Conservation (phyloP, 2,888 invertebrate species). For the Smittia aterrima region DNA sequence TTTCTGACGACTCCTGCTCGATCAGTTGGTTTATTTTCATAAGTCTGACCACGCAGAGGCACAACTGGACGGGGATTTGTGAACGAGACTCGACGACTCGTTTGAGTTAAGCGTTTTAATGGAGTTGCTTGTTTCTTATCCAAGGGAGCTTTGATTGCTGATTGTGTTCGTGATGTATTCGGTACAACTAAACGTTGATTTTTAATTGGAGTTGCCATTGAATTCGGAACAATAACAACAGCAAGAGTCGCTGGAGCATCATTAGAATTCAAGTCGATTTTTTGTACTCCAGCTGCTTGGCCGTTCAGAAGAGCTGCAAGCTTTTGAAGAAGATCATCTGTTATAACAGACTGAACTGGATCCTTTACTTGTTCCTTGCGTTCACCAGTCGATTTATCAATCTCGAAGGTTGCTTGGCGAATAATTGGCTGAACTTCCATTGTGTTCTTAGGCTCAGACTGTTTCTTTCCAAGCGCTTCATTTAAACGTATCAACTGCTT, state of each 20-base stretch:
- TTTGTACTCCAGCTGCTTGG: neutral
- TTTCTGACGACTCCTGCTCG: neutral
- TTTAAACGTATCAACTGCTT: neutral
- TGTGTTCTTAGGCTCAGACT: neutral
- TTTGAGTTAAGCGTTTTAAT: neutral
- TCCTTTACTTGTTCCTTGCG: neutral
- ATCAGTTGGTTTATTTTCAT: neutral
- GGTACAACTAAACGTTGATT: neutral
- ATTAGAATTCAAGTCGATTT: neutral
- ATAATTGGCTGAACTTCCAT: constrained; percentile 14
- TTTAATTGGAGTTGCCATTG: constrained; percentile 13
- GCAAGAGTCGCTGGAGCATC: neutral
- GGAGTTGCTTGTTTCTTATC: constrained; percentile 10
- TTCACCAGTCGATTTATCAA: constrained; percentile 2
- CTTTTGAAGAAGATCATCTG: constrained; percentile 2
- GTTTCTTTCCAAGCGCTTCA: neutral
- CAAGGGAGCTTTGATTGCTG: neutral
- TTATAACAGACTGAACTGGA: too few relatives aligned
- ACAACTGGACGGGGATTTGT: neutral
- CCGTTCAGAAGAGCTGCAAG: constrained; percentile 12
- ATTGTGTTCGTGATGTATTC: neutral
- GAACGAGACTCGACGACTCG: neutral
- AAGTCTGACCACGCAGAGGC: too few relatives aligned
- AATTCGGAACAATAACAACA: neutral
- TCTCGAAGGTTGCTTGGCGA: constrained; percentile 36